A percentile compares a stretch with the other conserved stretches of the same genome.
phyloP scores from a whole-genome alignment of 2,797 vertebrate species.

The Heteromormyrus szaboi region DNA sequence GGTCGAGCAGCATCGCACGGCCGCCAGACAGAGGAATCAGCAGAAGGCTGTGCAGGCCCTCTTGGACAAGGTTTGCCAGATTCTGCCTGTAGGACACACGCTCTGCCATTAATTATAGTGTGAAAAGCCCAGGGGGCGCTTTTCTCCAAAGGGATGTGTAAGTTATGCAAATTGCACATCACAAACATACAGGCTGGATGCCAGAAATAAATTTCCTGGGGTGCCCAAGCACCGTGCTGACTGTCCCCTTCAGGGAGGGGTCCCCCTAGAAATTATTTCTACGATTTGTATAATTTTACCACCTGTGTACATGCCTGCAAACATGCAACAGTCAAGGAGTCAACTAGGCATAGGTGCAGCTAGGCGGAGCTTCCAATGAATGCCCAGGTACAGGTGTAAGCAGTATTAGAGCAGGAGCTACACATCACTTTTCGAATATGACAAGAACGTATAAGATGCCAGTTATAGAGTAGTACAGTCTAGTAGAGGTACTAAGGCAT shows the following conservation, averaged over 20 bases:
- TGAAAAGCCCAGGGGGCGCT: neutral
- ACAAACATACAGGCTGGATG: neutral
- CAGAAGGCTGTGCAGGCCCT: slow-evolving; percentile 59
- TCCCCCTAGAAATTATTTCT: neutral
- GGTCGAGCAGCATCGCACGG: slow-evolving; percentile 64
- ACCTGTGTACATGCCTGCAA: neutral
- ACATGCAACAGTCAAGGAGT: neutral
- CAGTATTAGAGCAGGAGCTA: neutral
- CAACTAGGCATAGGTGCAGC: neutral
- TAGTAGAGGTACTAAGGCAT: neutral
- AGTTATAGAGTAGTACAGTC: neutral
- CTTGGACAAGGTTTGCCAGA: slow-evolving; percentile 74
- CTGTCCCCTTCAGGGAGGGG: neutral
- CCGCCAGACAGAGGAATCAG: slow-evolving; percentile 48
- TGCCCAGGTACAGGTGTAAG: neutral
- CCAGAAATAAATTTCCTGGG: neutral
- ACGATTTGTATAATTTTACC: neutral
- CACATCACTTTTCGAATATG: neutral
- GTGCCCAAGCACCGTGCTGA: neutral
- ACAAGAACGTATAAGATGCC: neutral
- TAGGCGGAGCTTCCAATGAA: neutral
- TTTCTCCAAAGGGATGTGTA: neutral
- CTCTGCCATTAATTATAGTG: neutral
- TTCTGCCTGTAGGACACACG: neutral
- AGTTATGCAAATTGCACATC: neutral